Conservation (phyloP, 2,797 vertebrate genomes). For the Poliocrania exsul region DNA sequence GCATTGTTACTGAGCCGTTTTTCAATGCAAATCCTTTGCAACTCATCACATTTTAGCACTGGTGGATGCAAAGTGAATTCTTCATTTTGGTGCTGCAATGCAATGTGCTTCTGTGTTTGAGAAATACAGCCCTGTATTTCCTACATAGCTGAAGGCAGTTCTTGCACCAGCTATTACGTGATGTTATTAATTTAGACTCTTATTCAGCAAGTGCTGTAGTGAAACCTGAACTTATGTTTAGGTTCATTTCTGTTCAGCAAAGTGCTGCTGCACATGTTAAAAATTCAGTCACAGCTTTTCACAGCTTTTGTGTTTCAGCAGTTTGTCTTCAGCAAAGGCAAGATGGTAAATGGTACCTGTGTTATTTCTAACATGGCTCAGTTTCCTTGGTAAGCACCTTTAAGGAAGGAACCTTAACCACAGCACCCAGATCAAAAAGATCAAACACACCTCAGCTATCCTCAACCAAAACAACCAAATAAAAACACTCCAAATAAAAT, state of each 20-base stretch:
- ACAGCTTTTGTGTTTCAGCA: not conserved
- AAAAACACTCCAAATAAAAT: not conserved
- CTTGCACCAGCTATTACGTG: not conserved
- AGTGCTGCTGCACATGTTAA: not conserved
- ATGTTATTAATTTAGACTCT: not conserved
- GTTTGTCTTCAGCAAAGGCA: not conserved
- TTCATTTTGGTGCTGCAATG: not conserved
- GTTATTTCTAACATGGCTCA: not conserved
- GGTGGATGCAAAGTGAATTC: not conserved
- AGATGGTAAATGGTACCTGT: not conserved
- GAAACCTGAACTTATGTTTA: not conserved
- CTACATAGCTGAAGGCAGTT: not conserved
- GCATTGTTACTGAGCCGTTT: not conserved
- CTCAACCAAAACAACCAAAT: not conserved
- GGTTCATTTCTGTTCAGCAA: not conserved
- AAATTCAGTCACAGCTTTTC: not conserved
- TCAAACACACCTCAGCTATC: not conserved
- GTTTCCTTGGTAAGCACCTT: not conserved
- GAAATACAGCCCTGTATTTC: not conserved
- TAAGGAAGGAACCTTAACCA: not conserved
- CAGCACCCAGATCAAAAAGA: not conserved
- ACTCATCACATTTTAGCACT: not conserved
- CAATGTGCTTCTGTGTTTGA: not conserved
- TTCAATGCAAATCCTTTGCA: not conserved
- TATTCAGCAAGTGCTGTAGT: not conserved